These are phyloP conservation scores for Marronus borbonicus DNA, from an alignment of 2,888 invertebrate genomes.

Conservation along the genomic window DNA sequence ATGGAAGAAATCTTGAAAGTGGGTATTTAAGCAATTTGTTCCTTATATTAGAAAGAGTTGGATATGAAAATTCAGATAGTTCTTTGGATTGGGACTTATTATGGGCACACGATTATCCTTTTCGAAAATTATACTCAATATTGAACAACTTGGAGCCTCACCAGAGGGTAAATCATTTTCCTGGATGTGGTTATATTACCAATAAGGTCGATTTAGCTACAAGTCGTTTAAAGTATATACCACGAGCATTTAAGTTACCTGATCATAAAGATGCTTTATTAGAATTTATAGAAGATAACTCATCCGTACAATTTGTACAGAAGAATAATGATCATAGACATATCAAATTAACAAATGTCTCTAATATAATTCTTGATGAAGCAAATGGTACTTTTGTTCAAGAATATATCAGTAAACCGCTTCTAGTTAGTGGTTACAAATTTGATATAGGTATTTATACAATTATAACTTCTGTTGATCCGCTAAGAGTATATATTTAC, in stretches of 20 bases:
- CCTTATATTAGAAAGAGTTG: slow-evolving; percentile 82
- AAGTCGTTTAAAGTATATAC: slow-evolving; percentile 84
- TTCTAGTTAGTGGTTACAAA: slow-evolving; percentile 92
- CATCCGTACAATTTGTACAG: slow-evolving; percentile 86
- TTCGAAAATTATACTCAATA: slow-evolving; percentile 73
- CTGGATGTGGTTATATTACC: slow-evolving; percentile 93
- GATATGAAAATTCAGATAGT: slow-evolving; percentile 76
- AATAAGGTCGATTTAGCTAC: slow-evolving; percentile 93
- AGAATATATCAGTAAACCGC: slow-evolving; percentile 90
- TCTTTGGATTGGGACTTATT: slow-evolving; percentile 86
- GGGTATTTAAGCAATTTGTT: slow-evolving; percentile 88
- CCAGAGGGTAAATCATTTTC: slow-evolving; percentile 94
- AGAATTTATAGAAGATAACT: slow-evolving; percentile 78
- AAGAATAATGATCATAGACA: slow-evolving; percentile 95
- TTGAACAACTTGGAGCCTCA: slow-evolving; percentile 77
- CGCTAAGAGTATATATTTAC: slow-evolving; percentile 90
- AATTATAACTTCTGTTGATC: slow-evolving; percentile 91
- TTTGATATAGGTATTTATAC: slow-evolving; percentile 98
- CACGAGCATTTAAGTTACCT: slow-evolving; percentile 91
- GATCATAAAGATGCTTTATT: slow-evolving; percentile 80
- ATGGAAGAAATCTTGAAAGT: slow-evolving; percentile 73
- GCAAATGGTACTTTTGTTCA: slow-evolving; percentile 87
- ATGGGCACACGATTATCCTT: slow-evolving; percentile 97
- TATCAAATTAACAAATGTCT: slow-evolving; percentile 81
- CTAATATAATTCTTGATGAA: slow-evolving; percentile 80